phyloP scores from a whole-genome alignment of 2,113 vertebrate genomes.

The Trematocara zebra region DNA sequence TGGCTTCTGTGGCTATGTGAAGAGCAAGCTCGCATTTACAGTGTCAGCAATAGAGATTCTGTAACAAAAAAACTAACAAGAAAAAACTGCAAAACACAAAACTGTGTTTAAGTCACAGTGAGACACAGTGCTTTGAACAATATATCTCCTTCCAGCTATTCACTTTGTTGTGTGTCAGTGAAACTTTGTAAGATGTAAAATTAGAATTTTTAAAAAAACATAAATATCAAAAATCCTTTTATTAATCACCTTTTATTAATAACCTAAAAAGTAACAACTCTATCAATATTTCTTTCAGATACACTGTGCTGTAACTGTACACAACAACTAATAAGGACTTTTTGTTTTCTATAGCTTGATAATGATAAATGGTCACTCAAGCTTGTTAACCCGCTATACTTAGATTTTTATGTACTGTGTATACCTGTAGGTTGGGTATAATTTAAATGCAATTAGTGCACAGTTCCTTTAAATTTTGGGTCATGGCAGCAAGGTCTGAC shows the following conservation, averaged over 20 bases:
- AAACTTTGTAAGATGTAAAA: background rate
- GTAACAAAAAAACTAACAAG: background rate
- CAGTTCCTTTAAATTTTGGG: background rate
- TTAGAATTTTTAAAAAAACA: accelerated
- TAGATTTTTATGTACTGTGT: background rate
- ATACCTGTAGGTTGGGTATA: background rate
- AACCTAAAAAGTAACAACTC: background rate
- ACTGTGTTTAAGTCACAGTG: background rate
- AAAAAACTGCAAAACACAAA: background rate
- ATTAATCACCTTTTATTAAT: background rate
- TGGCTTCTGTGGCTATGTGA: background rate
- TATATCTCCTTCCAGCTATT: background rate
- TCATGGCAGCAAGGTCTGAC: background rate
- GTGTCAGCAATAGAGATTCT: background rate
- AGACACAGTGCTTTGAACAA: background rate
- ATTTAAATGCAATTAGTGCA: background rate
- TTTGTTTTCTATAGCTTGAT: background rate
- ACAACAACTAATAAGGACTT: background rate
- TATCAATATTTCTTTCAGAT: background rate
- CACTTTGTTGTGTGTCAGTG: background rate
- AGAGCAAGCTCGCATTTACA: background rate
- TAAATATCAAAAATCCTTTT: background rate
- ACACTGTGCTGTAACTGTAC: background rate
- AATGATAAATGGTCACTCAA: background rate
- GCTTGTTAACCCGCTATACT: background rate